phyloP scores from a whole-genome alignment of 2,888 invertebrate species.

The Diploptera punctata region DNA sequence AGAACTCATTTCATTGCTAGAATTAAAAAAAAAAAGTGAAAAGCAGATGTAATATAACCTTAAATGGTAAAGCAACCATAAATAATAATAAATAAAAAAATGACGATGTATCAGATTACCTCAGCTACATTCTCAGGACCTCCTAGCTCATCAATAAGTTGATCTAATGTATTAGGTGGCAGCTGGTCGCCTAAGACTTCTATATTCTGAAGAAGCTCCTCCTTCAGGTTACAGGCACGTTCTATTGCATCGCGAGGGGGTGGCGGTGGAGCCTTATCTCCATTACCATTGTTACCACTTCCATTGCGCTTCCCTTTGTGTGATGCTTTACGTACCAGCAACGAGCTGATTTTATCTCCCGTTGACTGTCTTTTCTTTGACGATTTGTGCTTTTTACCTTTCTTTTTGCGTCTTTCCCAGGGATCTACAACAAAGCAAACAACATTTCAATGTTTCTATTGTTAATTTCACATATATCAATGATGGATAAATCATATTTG shows the following conservation, averaged over 20 bases:
- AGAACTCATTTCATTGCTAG: too few relatives aligned
- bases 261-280: constrained; percentile 47
- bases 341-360: constrained; percentile 80
- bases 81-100: too few relatives aligned
- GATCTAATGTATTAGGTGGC: constrained; percentile 97
- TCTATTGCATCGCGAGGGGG: constrained; percentile 88
- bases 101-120: constrained; percentile 53
- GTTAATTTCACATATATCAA: too few relatives aligned
- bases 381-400: constrained; percentile 66
- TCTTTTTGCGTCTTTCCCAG: constrained; percentile 75
- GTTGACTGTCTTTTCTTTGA: constrained; percentile 69
- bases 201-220: constrained; percentile 83
- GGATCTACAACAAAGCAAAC: constrained; percentile 78
- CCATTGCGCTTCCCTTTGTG: constrained; percentile 45
- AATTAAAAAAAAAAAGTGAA: too few relatives aligned
- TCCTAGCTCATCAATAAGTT: constrained; percentile 96
- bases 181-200: constrained; percentile 86
- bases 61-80: too few relatives aligned
- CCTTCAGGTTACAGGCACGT: constrained; percentile 91
- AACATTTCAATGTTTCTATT: too few relatives aligned
- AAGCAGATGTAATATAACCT: too few relatives aligned
- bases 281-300: constrained; percentile 28
- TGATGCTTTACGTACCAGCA: constrained; percentile 61
- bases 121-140: constrained; percentile 98
- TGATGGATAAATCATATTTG: too few relatives aligned